Base-by-base conservation (phyloP, 2,797 vertebrate genomes). In the Amazonetta brasiliensis region DNA sequence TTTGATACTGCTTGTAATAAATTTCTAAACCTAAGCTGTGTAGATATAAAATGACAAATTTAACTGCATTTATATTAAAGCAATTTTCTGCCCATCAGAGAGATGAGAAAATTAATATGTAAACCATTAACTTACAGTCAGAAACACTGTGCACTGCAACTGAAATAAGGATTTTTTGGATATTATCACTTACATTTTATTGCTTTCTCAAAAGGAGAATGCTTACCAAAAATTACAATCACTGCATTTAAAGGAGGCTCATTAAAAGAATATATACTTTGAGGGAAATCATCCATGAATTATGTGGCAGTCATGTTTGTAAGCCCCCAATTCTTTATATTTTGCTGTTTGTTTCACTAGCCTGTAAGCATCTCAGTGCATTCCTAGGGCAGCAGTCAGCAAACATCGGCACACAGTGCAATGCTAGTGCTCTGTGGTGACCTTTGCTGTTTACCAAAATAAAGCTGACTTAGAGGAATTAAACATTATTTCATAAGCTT, bases 41-140 rank as follows among this genome's bases (percentile, higher is more conserved):
- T 83, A 91, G 89, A 98, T 94, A 95, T 63, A 95, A 97, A 97
- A 96, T 96, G 95, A 96, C 87, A 98, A 95, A 97, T 91, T 95
- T 97, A 97, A 97, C 90, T 94, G 91, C 95, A 97, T 97, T 97
- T 96, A 96, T 96, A 96, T 96, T 97, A 97, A 97, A 95, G 64
- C 58, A 95, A 96, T 97, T 97, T 98, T 97, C 87, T 97, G 89
- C 87, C 96, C 73, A 97, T 97, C 95, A 97, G 75, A 97, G 33
- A 97, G 59, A 97, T 93, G 93, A 97, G 82, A 92, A 97, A 97
- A 97, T 97, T 97, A 97, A 97, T 94, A 97, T 95, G 90, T 94
- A 97, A 98, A 94, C 77, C 83, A 96, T 97, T 98, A 97, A 97
- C 60, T 90, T 96, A 94, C 63, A 96, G 52, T 84, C 91, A 96